These are phyloP conservation scores for Amphipoea lucens DNA, from an alignment of 2,888 invertebrate species.

Conservation along the genomic window DNA sequence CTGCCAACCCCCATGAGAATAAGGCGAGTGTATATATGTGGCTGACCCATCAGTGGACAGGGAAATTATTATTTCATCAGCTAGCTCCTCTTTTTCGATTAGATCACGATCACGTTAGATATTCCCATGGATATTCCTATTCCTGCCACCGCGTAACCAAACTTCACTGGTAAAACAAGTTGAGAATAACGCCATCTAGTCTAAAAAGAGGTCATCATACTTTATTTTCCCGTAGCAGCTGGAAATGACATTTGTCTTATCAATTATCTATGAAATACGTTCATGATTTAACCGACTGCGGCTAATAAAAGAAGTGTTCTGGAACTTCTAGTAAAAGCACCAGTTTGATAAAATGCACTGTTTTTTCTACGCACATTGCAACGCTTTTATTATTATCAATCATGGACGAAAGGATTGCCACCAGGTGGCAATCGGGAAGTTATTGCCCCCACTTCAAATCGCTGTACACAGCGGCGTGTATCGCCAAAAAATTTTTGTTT, in stretches of 20 bases:
- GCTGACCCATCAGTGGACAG: not conserved
- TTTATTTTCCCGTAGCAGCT: constrained; percentile 28
- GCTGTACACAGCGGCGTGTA: no score
- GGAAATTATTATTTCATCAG: no score
- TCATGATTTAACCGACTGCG: constrained; percentile 8
- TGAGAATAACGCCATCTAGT: constrained; percentile 16
- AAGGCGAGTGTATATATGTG: not conserved
- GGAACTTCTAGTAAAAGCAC: no score
- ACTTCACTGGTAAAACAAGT: not conserved
- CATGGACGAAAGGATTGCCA: no score
- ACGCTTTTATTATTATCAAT: no score
- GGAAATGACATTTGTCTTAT: constrained; percentile 11
- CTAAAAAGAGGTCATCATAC: not conserved
- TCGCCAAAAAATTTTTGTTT: no score
- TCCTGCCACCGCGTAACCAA: constrained; percentile 3
- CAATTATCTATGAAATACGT: constrained; percentile 38
- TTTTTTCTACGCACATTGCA: no score
- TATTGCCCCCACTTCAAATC: no score
- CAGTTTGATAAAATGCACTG: no score
- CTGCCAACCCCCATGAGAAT: not conserved
- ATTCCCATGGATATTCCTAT: not conserved
- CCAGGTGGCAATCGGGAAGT: no score
- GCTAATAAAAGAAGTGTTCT: no score
- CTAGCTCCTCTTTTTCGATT: not conserved
- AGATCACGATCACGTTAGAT: not conserved